These are phyloP conservation scores for Leucoraja erinaceus DNA, from an alignment of 2,113 vertebrate species.

Conservation along the genomic window DNA sequence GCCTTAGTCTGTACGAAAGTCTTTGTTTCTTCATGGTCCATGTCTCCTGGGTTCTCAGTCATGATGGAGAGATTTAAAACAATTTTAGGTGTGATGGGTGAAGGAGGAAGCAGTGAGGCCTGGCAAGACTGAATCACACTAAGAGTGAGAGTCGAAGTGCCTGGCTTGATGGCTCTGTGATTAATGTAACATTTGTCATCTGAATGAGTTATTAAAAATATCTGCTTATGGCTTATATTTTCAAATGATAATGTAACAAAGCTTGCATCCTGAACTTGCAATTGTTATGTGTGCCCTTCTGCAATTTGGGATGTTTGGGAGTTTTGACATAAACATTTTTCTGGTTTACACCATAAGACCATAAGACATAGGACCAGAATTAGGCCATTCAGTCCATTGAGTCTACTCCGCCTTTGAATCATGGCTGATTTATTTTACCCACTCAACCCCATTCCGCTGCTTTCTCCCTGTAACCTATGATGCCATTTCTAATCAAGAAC, in stretches of 20 bases:
- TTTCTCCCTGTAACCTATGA: too few relatives aligned
- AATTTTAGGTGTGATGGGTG: background rate
- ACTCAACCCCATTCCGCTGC: too few relatives aligned
- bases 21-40: background rate
- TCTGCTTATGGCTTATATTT: background rate
- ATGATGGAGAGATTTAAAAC: background rate
- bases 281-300: background rate
- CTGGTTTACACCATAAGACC: too few relatives aligned
- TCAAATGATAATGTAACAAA: background rate
- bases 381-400: too few relatives aligned
- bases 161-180: background rate
- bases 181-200: background rate
- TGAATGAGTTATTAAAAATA: background rate
- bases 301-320: background rate
- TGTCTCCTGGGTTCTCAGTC: background rate
- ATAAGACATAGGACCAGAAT: too few relatives aligned
- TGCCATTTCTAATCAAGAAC: too few relatives aligned
- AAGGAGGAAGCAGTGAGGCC: background rate
- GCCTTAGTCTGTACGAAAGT: background rate
- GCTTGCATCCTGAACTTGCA: background rate
- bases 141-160: background rate
- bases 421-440: too few relatives aligned
- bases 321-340: too few relatives aligned
- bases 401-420: too few relatives aligned
- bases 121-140: background rate